Evolutionary conservation across 2,797 vertebrate genomes (phyloP).

Genomic region (Molossus alvarezi): DNA sequence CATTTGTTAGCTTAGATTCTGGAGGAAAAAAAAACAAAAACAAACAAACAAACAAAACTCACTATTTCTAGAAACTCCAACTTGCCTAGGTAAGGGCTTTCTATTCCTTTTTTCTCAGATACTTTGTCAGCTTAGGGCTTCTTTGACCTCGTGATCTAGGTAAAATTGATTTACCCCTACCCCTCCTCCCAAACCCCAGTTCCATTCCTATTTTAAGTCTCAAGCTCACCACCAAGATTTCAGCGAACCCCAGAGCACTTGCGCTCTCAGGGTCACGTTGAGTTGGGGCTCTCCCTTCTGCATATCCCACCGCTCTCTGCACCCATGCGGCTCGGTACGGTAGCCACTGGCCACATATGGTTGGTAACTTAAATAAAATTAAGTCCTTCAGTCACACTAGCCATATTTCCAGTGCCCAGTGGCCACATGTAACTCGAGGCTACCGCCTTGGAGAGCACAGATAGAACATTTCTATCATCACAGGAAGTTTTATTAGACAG

Average conservation of each 20-base stretch:
- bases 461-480: background rate
- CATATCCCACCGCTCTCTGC: background rate
- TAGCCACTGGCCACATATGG: background rate
- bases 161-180: background rate
- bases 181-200: background rate
- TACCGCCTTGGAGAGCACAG: background rate
- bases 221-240: background rate
- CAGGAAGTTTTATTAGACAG: background rate
- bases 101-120: background rate
- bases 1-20: constrained; percentile 25
- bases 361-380: background rate
- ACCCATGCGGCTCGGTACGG: background rate
- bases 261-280: background rate
- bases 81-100: background rate
- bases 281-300: background rate
- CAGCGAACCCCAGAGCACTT: background rate
- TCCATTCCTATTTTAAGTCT: background rate
- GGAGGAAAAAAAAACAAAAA: background rate
- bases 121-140: background rate
- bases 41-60: background rate
- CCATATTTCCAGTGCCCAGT: background rate
- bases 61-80: background rate
- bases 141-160: background rate
- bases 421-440: background rate
- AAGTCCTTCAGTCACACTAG: background rate